A percentile compares a stretch with the other conserved stretches of the same genome.
Conservation (phyloP, 2,113 vertebrate species). For the Colius striatus region DNA sequence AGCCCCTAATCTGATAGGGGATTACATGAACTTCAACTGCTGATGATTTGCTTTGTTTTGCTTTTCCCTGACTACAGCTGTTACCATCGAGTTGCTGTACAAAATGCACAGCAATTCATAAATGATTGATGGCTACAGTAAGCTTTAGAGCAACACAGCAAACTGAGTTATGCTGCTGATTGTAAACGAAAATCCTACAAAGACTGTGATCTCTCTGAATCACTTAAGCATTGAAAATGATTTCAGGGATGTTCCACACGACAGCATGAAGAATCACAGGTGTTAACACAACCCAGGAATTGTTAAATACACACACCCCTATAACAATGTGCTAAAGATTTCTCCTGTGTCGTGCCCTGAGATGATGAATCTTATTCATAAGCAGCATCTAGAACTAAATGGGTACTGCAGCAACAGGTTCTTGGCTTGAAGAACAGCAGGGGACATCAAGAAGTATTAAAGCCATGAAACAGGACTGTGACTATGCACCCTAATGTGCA, state of each 20-base stretch:
- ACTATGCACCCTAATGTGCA: accelerated
- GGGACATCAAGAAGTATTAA: not conserved
- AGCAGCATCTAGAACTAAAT: not conserved
- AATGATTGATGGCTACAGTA: not conserved
- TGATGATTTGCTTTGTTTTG: not conserved
- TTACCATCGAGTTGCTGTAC: not conserved
- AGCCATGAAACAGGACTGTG: not conserved
- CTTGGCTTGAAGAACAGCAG: not conserved
- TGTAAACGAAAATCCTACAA: not conserved
- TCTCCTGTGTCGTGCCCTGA: not conserved
- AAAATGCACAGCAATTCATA: not conserved
- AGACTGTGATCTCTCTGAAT: not conserved
- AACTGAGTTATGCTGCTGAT: not conserved
- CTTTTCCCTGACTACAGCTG: not conserved
- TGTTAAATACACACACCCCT: not conserved
- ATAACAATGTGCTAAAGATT: not conserved
- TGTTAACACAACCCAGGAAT: not conserved
- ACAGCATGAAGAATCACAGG: not conserved
- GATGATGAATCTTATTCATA: not conserved
- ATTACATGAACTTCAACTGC: not conserved
- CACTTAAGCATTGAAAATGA: not conserved
- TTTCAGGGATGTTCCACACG: not conserved
- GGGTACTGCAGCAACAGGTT: not conserved
- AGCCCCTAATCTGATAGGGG: not conserved
- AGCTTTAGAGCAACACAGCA: not conserved